Evolutionary conservation across 2,888 invertebrate species (phyloP), one percentile per base, ranked within the genome.

Genomic region (Drosophila ochracea): DNA sequence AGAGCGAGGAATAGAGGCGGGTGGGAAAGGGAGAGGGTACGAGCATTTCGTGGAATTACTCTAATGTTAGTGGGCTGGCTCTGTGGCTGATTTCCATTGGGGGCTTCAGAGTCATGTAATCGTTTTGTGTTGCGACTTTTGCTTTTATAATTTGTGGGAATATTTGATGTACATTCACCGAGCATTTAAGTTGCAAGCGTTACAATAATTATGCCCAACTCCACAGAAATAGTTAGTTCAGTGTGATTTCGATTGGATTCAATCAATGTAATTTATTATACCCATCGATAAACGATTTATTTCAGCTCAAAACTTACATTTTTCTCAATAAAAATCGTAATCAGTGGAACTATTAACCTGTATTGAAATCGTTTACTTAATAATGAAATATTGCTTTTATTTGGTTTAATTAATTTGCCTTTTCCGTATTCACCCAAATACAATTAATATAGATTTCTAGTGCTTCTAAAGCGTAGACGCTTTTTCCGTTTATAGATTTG

Each of bases 61-160:
- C 35, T 39, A 55, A 37, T 33, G 60, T 28, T 35, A 30, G 57
- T 39, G 39, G 49, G 43, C 16, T 58, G 47, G 30, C 60, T 49
- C 59, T 62, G 31, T 53, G 65, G 43, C 53, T 77, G 68, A 77
- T 79, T 80, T 79, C 66, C 81, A 73, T 52, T 72, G 67, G 66
- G 71, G 66, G 33, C 31, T 52, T 58, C 21, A 57, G 55, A 64
- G 78, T 73, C 82, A 55, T 87, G 83, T 89, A 89, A 84, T 89
- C 89, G 84, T 77, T 82, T 84, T 78, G 80, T 76, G 82, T 41
- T 31, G 58, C 71, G 77, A 68, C 71, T 84, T 78, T 73, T 78
- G 78, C 67, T 62, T 71, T 81, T 82, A 74, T 76, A 76, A 82
- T 84, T 80, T 73, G 76, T 71, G 70, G 21, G 57, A 64, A 87